Base-by-base conservation (phyloP, 2,888 invertebrate species). In the Augiades crinisus region DNA sequence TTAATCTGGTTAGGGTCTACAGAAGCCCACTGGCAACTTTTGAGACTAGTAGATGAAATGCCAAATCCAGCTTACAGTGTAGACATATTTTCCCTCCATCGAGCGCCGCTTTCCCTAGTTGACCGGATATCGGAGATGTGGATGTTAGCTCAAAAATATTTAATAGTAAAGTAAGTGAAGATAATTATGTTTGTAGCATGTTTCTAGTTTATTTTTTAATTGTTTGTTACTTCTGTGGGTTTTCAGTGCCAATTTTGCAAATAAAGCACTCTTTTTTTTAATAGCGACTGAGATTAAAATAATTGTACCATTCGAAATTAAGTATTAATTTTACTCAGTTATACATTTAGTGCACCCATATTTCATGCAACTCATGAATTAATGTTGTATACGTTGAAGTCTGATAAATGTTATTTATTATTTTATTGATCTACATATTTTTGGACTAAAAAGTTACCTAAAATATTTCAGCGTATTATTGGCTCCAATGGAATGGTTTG, bases 1-100 rank as follows among this genome's bases (percentile, higher is more conserved):
- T 43, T 76, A 0, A 81, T 85, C 34, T 83, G 83, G 81, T 41
- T 78, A 5, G 67, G 62, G 1, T 70, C 81, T 0, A 78, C 81
- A 0, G 81, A 82, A 55, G 70, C 78, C 0, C 78, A 81, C 38
- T 81, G 80, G 72, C 67, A 72, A 16, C 24, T 74, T 0, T 17
- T 83, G 44, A 67, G 68, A 14, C 1, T 82, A 0, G 61, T 83
- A 1, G 83, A 83, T 8, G 81, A 76, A 2, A 41, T 74, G 0
- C 64, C 78, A 0, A 83, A 81, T 51, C 80, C 85, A 0, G 70
- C 83, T 0, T 81, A 76, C 51, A 73, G 55, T 6, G 67, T 72
- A 1, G 83, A 83, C 44, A 5, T 81, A 3, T 74, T 81, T 40
- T 68, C 78, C 0, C 24, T 53, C 0, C 59, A 53, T 16, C 61